Conservation (phyloP, 23 tunicate species). For the Trididemnum nubilum region DNA sequence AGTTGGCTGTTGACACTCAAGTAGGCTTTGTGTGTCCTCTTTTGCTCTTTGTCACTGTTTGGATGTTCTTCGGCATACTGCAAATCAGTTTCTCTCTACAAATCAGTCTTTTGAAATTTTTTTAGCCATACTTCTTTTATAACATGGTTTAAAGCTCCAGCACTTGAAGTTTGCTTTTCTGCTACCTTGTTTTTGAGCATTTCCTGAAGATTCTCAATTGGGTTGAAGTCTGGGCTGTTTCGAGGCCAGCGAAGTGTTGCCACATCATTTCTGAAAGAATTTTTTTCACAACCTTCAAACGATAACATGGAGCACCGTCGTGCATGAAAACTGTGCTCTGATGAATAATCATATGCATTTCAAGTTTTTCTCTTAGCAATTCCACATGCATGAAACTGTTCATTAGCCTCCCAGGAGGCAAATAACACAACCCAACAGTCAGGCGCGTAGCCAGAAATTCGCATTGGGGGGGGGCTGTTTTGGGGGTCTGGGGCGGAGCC, state of each 20-base stretch:
- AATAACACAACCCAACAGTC: background rate
- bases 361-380: constrained; percentile 4
- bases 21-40: constrained; percentile 1
- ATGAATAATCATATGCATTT: constrained; percentile 2
- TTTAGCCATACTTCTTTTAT: constrained; percentile 5
- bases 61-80: background rate
- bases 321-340: constrained; percentile 1
- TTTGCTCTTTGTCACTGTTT: constrained; percentile 2
- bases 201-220: background rate
- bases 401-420: background rate
- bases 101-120: background rate
- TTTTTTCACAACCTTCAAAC: background rate
- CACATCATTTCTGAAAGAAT: background rate
- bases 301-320: too few relatives aligned
- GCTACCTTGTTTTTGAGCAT: background rate
- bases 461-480: too few relatives aligned
- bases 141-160: background rate
- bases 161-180: constrained; percentile 3
- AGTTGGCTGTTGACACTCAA: too few relatives aligned
- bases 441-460: too few relatives aligned
- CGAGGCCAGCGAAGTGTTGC: constrained; percentile 11
- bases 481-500: too few relatives aligned
- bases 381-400: constrained; percentile 12
- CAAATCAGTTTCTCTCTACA: constrained; percentile 13
- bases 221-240: background rate